phyloP scores from a whole-genome alignment of 2,113 vertebrate genomes.

The Typhlomys cinereus region DNA sequence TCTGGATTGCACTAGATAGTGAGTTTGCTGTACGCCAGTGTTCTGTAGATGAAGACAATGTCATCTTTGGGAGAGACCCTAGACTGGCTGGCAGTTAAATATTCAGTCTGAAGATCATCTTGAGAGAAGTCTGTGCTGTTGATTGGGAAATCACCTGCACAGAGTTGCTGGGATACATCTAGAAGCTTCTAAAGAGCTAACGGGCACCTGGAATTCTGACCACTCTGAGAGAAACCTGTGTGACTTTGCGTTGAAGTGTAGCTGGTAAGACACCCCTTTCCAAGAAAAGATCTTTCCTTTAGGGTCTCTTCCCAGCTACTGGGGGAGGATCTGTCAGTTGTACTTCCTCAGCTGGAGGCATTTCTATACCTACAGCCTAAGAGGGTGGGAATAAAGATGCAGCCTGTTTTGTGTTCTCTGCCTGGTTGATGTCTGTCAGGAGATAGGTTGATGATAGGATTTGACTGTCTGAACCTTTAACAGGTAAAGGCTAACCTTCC shows the following conservation, averaged over 20 bases:
- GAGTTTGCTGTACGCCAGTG: background rate
- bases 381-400: background rate
- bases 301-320: background rate
- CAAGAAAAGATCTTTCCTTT: rapidly evolving
- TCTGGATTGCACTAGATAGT: no score
- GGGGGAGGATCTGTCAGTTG: background rate
- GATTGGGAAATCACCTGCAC: background rate
- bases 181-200: background rate
- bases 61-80: no score
- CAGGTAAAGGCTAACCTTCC: background rate
- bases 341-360: background rate
- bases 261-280: background rate
- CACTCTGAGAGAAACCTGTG: background rate
- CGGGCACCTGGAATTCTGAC: background rate
- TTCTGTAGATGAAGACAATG: background rate
- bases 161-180: background rate
- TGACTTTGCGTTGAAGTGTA: background rate
- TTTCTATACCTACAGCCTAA: background rate
- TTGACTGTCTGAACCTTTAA: background rate
- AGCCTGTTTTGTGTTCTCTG: background rate
- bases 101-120: background rate
- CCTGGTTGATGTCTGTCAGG: background rate
- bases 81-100: background rate
- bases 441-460: background rate
- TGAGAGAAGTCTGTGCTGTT: background rate